Evolutionary conservation across 2,113 vertebrate genomes (phyloP).

Genomic region (Vidua macroura): DNA sequence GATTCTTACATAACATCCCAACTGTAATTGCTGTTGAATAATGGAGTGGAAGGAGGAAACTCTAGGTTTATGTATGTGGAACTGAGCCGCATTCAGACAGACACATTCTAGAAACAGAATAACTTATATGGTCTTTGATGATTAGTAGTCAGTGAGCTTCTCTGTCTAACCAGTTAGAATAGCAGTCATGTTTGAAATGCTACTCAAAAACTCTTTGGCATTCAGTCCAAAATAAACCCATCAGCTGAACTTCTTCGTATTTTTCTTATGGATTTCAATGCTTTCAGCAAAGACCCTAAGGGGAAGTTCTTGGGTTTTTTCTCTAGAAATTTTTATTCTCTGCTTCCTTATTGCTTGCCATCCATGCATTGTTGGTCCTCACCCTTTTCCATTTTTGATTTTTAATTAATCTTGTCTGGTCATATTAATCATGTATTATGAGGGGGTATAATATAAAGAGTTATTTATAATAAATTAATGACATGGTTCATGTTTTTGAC

Average conservation of each 20-base stretch:
- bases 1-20: neutral
- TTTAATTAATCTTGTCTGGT: neutral
- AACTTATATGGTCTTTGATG: neutral
- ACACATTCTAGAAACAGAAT: neutral
- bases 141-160: neutral
- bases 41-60: neutral
- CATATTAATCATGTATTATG: neutral
- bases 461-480: neutral
- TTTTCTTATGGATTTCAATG: neutral
- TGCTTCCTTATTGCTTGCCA: neutral
- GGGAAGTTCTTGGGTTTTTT: neutral
- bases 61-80: neutral
- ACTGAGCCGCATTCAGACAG: neutral
- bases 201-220: neutral
- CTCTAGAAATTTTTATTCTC: neutral
- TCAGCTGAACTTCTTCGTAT: neutral
- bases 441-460: neutral
- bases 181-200: neutral
- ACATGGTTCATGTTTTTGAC: neutral
- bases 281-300: neutral
- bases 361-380: neutral
- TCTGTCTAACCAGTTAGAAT: neutral
- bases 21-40: neutral
- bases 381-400: neutral
- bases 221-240: neutral